These are phyloP conservation scores for Cheiracanthium punctorium DNA, from an alignment of 2,888 invertebrate species.

Conservation along the genomic window DNA sequence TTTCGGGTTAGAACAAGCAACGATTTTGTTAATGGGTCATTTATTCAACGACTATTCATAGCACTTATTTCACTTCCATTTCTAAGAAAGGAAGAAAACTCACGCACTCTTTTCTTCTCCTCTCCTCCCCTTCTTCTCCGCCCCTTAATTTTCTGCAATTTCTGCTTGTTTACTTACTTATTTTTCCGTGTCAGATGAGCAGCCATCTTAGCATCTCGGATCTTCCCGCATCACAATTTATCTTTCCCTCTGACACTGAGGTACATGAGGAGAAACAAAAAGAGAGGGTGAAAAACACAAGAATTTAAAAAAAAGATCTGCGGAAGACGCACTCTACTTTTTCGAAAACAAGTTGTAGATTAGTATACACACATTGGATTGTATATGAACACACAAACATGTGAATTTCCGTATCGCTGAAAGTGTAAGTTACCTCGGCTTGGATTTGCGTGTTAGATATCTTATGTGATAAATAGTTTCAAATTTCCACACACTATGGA, in stretches of 20 bases:
- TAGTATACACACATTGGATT: constrained; percentile 35
- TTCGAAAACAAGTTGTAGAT: constrained; percentile 63
- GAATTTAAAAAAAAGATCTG: background rate
- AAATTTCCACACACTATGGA: constrained; percentile 12
- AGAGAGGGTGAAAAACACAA: background rate
- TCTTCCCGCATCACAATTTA: constrained; percentile 62
- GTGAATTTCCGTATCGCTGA: constrained; percentile 31
- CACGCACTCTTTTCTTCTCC: constrained; percentile 23
- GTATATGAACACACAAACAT: constrained; percentile 12
- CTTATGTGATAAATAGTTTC: constrained; percentile 54
- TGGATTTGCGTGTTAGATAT: constrained; percentile 23
- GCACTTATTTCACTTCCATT: constrained; percentile 17
- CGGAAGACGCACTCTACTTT: background rate
- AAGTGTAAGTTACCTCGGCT: constrained; percentile 43
- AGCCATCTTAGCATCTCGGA: constrained; percentile 54
- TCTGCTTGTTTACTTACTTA: constrained; percentile 44
- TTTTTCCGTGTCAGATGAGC: constrained; percentile 48
- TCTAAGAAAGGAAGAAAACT: constrained; percentile 7
- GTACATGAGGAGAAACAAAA: constrained; percentile 32
- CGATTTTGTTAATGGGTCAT: constrained; percentile 54
- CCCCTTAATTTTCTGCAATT: constrained; percentile 49
- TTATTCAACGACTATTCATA: constrained; percentile 60
- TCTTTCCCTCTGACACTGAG: constrained; percentile 55
- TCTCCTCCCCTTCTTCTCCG: too few relatives aligned
- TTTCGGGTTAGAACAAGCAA: background rate